Evolutionary conservation across 2,797 vertebrate genomes (phyloP).

Genomic region (Hyperoplus immaculatus): DNA sequence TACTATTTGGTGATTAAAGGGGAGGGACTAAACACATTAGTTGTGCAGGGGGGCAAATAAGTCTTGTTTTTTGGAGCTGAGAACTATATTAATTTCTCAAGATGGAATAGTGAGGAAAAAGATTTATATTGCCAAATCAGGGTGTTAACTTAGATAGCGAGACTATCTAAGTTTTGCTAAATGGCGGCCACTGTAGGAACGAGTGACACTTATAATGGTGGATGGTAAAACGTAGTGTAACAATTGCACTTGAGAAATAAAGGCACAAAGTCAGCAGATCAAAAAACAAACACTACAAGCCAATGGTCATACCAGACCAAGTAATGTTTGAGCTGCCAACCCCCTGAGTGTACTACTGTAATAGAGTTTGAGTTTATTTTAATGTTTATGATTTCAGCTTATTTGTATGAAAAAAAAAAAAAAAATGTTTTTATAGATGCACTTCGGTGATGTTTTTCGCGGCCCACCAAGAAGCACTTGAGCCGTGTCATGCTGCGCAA

Average conservation of each 20-base stretch:
- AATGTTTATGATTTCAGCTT: background rate
- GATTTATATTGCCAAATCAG: background rate
- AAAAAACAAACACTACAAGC: background rate
- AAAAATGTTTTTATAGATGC: background rate
- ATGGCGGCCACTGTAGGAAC: background rate
- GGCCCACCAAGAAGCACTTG: conserved; percentile 16
- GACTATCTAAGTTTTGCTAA: background rate
- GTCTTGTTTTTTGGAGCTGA: conserved; percentile 25
- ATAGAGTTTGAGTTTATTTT: background rate
- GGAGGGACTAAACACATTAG: conserved; percentile 27
- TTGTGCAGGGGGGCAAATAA: conserved; percentile 18
- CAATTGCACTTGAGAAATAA: background rate
- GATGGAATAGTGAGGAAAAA: background rate
- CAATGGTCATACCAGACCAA: background rate
- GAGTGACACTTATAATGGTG: background rate
- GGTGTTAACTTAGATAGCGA: background rate
- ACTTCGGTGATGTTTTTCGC: conserved; percentile 6
- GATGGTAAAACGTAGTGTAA: background rate
- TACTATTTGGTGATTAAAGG: conserved; percentile 56
- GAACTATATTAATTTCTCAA: conserved; percentile 10
- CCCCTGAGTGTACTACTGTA: background rate
- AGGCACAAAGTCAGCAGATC: background rate
- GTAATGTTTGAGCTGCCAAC: background rate
- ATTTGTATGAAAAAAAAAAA: background rate
- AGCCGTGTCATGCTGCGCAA: conserved; percentile 6